Percentiles rank a stretch among this genome's conserved stretches.
These are phyloP conservation scores for Agrochola lychnidis DNA, from an alignment of 2,888 invertebrate species.

Conservation along the genomic window DNA sequence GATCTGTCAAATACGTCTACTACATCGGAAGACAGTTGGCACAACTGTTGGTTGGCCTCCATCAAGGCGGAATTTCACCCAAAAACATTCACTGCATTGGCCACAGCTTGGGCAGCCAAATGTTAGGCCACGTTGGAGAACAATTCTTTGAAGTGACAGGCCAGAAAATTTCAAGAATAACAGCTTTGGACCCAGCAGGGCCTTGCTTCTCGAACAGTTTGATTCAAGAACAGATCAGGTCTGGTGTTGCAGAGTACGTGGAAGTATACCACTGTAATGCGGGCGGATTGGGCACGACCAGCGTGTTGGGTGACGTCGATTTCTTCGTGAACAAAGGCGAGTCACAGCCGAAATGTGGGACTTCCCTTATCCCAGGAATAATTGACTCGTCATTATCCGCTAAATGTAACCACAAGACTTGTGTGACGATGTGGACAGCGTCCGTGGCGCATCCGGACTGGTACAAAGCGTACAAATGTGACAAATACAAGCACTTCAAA, in stretches of 20 bases:
- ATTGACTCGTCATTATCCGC: slow-evolving; percentile 84
- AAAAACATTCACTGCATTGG: slow-evolving; percentile 85
- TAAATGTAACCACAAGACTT: slow-evolving; percentile 83
- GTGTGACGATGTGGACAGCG: slow-evolving; percentile 81
- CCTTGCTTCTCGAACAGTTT: slow-evolving; percentile 85
- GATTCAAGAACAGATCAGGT: slow-evolving; percentile 86
- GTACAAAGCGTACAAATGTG: slow-evolving; percentile 82
- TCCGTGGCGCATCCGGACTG: slow-evolving; percentile 79
- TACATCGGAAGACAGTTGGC: slow-evolving; percentile 84
- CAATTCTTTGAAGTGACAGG: slow-evolving; percentile 77
- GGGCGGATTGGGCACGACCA: slow-evolving; percentile 87
- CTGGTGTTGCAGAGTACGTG: slow-evolving; percentile 90
- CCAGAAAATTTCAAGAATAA: slow-evolving; percentile 79
- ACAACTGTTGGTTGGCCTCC: slow-evolving; percentile 75
- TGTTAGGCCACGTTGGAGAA: slow-evolving; percentile 81
- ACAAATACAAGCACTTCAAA: slow-evolving; percentile 79
- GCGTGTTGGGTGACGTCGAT: slow-evolving; percentile 89
- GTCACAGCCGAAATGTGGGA: slow-evolving; percentile 90
- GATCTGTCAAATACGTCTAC: slow-evolving; percentile 83
- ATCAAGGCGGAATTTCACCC: slow-evolving; percentile 76
- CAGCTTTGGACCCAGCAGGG: slow-evolving; percentile 86
- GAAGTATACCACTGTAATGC: slow-evolving; percentile 92
- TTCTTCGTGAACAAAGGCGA: slow-evolving; percentile 91
- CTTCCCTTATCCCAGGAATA: slow-evolving; percentile 80
- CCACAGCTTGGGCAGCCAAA: slow-evolving; percentile 86